Conservation (phyloP, 1,140 invertebrate genomes). For the Hermatobates lingyangjiaoensis region DNA sequence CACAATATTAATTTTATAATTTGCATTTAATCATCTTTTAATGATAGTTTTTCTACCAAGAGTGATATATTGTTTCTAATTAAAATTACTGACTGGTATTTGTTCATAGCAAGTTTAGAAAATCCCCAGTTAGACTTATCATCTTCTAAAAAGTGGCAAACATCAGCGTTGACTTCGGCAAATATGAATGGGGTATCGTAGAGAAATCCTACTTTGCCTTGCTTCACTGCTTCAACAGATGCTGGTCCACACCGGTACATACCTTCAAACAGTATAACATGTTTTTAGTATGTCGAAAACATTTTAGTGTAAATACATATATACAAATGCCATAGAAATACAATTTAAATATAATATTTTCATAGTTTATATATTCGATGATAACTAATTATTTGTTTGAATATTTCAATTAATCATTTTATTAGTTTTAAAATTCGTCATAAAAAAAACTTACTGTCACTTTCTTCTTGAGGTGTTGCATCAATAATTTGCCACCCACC, state of each 20-base stretch:
- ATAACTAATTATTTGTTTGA: not conserved
- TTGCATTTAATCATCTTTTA: not conserved
- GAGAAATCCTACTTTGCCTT: conserved; percentile 49
- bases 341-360: no score
- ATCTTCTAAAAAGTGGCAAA: conserved; percentile 46
- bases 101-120: conserved; percentile 34
- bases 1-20: not conserved
- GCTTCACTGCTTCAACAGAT: conserved; percentile 45
- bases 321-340: no score
- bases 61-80: no score
- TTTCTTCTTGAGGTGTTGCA: conserved; percentile 54
- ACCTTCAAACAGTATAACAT: conserved; percentile 9
- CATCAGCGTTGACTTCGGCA: conserved; percentile 59
- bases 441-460: conserved; percentile 26
- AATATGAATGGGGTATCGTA: conserved; percentile 60
- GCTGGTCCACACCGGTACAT: conserved; percentile 49
- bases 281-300: no score
- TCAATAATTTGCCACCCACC: conserved; percentile 67
- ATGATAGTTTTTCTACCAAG: not conserved
- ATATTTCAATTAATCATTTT: not conserved
- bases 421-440: not conserved
- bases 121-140: conserved; percentile 42
- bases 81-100: conserved; percentile 35
- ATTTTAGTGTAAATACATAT: no score
- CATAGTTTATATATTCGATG: not conserved